Conservation (phyloP, 2,113 vertebrate species). For the Eretmochelys imbricata region DNA sequence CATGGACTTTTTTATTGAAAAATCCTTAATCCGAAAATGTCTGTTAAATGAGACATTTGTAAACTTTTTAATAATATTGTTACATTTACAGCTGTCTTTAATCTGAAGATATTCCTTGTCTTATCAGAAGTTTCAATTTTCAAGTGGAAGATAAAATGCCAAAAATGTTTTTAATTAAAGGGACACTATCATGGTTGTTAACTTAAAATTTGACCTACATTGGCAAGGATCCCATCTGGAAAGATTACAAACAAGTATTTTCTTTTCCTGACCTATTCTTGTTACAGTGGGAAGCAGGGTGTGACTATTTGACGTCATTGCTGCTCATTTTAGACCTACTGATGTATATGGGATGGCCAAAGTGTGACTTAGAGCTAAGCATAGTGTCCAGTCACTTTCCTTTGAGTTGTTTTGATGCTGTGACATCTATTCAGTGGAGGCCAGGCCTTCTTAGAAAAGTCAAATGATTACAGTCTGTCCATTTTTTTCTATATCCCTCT, state of each 20-base stretch:
- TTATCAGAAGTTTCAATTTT: background rate
- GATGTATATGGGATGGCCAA: background rate
- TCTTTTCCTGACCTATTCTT: slow-evolving; percentile 35
- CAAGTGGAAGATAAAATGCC: background rate
- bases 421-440: background rate
- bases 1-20: background rate
- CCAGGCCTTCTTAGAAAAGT: background rate
- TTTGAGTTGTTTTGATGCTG: background rate
- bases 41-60: slow-evolving; percentile 5
- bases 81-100: background rate
- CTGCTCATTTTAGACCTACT: background rate
- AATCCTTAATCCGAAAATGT: background rate
- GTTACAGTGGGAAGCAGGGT: background rate
- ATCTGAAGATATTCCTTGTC: background rate
- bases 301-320: background rate
- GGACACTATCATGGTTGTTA: background rate
- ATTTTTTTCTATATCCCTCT: background rate
- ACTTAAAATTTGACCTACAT: background rate
- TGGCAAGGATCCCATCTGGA: slow-evolving; percentile 5
- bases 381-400: background rate
- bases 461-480: background rate
- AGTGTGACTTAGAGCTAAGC: background rate
- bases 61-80: background rate
- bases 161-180: background rate
- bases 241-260: slow-evolving; percentile 45